phyloP scores from a whole-genome alignment of 2,797 vertebrate genomes.

The Helostoma temminkii region DNA sequence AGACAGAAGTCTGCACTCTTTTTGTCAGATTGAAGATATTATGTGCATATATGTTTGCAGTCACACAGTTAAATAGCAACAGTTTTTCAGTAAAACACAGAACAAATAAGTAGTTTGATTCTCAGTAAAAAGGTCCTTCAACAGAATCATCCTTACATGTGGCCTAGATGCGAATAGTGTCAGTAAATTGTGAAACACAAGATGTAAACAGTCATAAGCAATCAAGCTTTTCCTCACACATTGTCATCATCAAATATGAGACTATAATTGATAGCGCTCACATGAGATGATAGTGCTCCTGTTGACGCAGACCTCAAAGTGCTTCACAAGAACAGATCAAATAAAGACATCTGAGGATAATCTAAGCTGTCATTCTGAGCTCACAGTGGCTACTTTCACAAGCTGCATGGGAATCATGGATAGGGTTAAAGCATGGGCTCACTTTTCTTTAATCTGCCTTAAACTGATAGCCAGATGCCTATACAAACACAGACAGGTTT shows the following conservation, averaged over 20 bases:
- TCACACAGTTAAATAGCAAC: background rate
- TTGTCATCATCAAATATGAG: background rate
- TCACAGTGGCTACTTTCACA: too few species aligned
- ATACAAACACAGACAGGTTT: too few species aligned
- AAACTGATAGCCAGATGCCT: too few species aligned
- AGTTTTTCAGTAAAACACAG: background rate
- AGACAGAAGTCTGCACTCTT: background rate
- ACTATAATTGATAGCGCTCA: background rate
- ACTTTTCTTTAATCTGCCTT: too few species aligned
- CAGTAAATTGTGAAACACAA: slow-evolving; percentile 20
- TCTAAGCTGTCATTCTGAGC: background rate
- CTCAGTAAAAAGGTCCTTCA: background rate
- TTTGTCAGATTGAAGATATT: background rate
- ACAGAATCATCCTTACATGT: background rate
- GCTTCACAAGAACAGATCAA: background rate
- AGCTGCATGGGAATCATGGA: too few species aligned
- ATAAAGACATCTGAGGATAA: background rate
- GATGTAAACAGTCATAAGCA: slow-evolving; percentile 4
- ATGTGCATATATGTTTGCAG: background rate
- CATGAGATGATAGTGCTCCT: background rate
- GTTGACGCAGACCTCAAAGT: background rate
- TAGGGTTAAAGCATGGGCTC: too few species aligned
- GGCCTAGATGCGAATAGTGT: background rate
- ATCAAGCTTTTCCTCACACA: background rate
- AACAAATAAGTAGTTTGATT: background rate